A percentile compares a stretch with the other conserved stretches of the same genome.
These are phyloP conservation scores for Chiloscyllium punctatum DNA, from an alignment of 2,797 vertebrate species.

Conservation along the genomic window DNA sequence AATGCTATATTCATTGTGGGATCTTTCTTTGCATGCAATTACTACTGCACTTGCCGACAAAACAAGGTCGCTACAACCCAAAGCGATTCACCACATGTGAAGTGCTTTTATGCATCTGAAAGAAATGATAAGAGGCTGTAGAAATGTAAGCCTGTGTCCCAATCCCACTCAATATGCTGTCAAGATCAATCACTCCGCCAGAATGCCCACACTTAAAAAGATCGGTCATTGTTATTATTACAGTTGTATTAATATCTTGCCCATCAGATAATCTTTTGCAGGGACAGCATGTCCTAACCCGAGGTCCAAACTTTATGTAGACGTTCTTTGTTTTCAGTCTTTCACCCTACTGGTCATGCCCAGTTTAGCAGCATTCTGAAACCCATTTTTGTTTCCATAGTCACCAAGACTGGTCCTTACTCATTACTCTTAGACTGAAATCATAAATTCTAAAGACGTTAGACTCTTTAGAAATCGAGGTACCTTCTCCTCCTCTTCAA, in stretches of 20 bases:
- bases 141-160: background rate
- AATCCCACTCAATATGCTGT: background rate
- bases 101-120: background rate
- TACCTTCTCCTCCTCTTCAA: background rate
- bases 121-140: background rate
- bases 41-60: background rate
- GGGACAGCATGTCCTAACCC: background rate
- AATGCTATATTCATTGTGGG: background rate
- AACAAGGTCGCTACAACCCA: background rate
- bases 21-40: background rate
- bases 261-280: slow-evolving; percentile 19
- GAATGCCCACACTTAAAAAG: background rate
- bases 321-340: background rate
- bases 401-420: background rate
- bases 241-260: background rate
- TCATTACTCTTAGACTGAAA: background rate
- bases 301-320: background rate
- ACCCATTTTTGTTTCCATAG: background rate
- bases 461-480: too few species aligned
- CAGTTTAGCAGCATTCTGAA: background rate
- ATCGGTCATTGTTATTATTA: background rate
- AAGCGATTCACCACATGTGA: background rate
- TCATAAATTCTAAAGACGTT: background rate
- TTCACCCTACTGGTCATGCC: background rate
- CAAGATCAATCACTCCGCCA: background rate